These are phyloP conservation scores for Dipus sagitta DNA, from an alignment of 2,797 vertebrate species.

Conservation along the genomic window DNA sequence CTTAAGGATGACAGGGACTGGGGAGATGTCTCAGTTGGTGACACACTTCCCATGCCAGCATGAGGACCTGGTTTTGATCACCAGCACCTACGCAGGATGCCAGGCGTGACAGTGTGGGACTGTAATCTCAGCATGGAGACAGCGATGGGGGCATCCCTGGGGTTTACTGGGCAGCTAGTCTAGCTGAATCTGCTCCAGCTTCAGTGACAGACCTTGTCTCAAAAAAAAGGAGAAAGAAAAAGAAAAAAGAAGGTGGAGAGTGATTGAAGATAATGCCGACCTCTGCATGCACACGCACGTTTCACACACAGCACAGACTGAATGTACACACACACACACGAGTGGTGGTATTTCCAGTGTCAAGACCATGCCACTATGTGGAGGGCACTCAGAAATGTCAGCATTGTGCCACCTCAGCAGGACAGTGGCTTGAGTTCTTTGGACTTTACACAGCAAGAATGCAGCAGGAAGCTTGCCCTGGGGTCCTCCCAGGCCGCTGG, in stretches of 20 bases:
- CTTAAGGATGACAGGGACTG: background rate
- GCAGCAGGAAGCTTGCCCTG: background rate
- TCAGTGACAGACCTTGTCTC: background rate
- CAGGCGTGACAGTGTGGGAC: background rate
- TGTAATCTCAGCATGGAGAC: background rate
- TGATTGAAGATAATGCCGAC: background rate
- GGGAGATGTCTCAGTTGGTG: background rate
- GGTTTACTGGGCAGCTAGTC: background rate
- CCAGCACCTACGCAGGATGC: background rate
- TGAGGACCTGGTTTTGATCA: background rate
- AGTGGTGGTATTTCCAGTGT: background rate
- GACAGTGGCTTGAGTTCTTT: background rate
- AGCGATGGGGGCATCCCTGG: background rate
- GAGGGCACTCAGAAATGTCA: background rate
- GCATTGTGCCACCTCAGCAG: background rate
- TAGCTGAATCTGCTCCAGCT: background rate
- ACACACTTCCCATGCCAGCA: no score
- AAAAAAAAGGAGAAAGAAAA: background rate
- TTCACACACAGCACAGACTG: background rate
- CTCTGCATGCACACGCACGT: accelerated
- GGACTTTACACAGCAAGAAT: background rate
- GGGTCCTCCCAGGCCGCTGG: background rate
- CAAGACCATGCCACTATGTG: accelerated
- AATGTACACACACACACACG: background rate
- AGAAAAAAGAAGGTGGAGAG: background rate